A percentile compares a stretch with the other conserved stretches of the same genome.
phyloP scores from a whole-genome alignment of 2,113 vertebrate species.

The Oncorhynchus mykiss region DNA sequence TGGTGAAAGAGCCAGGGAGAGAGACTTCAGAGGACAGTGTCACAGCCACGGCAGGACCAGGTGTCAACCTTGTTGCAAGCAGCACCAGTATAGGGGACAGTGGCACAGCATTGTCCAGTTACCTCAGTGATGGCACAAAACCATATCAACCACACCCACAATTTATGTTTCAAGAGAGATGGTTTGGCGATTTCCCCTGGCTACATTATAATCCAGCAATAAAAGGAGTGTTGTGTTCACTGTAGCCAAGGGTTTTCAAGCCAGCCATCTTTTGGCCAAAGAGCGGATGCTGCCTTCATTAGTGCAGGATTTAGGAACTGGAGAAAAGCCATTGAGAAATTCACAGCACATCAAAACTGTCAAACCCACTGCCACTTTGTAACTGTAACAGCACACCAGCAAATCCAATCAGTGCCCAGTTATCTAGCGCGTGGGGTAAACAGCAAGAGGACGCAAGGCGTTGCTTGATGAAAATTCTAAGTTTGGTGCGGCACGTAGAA shows the following conservation, averaged over 20 bases:
- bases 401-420: constrained; percentile 18
- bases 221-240: constrained; percentile 7
- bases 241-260: constrained; percentile 6
- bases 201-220: constrained; percentile 19
- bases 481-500: no score
- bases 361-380: constrained; percentile 23
- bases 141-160: no score
- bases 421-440: not conserved
- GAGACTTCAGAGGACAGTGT: not conserved
- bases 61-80: no score
- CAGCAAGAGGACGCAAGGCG: no score
- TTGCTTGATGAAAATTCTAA: no score
- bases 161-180: constrained; percentile 3
- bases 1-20: not conserved
- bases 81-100: no score
- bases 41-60: no score
- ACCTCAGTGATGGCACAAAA: no score
- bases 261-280: constrained; percentile 7
- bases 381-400: constrained; percentile 7
- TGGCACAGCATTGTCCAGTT: no score
- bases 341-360: constrained; percentile 28
- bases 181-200: constrained; percentile 11
- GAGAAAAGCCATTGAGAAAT: constrained; percentile 31
- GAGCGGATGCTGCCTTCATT: constrained; percentile 14
- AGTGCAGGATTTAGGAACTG: constrained; percentile 19